Percentiles rank a stretch among this genome's conserved stretches.
phyloP scores from a whole-genome alignment of 2,113 vertebrate genomes.

The Atherinomorus stipes region DNA sequence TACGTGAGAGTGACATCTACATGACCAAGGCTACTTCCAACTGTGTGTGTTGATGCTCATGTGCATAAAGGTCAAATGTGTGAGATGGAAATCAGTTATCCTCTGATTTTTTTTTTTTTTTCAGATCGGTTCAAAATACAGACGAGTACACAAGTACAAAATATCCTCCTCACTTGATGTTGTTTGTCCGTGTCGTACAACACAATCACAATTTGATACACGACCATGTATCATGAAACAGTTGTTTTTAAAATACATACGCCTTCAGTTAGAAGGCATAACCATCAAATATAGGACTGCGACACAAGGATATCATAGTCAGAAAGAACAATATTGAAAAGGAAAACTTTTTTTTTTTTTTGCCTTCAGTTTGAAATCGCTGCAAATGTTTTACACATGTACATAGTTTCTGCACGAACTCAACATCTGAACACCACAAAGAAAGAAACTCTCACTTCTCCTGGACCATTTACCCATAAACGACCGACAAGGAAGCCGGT shows the following conservation, averaged over 20 bases:
- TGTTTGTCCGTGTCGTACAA: conserved; percentile 81
- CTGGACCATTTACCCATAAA: conserved; percentile 34
- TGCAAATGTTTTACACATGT: conserved; percentile 65
- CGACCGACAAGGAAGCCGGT: conserved; percentile 25
- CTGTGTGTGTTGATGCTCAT: conserved; percentile 25
- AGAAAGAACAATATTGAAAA: conserved; percentile 72
- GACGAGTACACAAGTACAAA: conserved; percentile 77
- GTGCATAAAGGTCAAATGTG: conserved; percentile 54
- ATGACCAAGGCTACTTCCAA: conserved; percentile 31
- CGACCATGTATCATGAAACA: conserved; percentile 79
- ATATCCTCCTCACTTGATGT: conserved; percentile 80
- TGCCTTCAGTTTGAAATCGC: conserved; percentile 53
- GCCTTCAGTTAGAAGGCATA: conserved; percentile 70
- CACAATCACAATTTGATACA: conserved; percentile 89
- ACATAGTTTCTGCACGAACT: conserved; percentile 69
- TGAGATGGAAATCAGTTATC: conserved; percentile 53
- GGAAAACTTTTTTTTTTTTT: conserved; percentile 35
- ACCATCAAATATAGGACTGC: conserved; percentile 74
- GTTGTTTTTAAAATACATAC: conserved; percentile 88
- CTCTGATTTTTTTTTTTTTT: conserved; percentile 47
- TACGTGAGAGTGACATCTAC: conserved; percentile 22
- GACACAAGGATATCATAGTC: conserved; percentile 72
- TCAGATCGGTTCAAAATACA: conserved; percentile 70
- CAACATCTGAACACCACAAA: conserved; percentile 69
- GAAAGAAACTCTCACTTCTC: conserved; percentile 50